Conservation (phyloP, 2,113 vertebrate species). For the Perca fluviatilis region DNA sequence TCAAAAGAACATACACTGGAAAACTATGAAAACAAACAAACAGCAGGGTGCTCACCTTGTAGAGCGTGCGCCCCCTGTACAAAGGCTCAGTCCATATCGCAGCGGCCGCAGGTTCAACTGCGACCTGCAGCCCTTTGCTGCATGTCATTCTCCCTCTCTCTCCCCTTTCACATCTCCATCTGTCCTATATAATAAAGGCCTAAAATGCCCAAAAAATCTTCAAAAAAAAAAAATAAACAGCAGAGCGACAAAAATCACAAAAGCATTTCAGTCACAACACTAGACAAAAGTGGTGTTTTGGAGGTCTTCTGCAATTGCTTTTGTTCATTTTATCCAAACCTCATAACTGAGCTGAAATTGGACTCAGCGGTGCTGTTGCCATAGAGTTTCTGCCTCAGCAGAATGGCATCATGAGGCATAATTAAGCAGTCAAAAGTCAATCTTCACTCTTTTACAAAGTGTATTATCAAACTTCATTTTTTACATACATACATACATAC, state of each 20-base stretch:
- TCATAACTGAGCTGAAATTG: constrained; percentile 1
- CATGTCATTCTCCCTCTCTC: too few relatives aligned
- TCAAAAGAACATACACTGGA: not conserved
- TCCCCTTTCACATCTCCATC: too few relatives aligned
- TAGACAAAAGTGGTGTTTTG: too few relatives aligned
- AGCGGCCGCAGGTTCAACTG: too few relatives aligned
- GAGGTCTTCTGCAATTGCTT: not conserved
- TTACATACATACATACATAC: too few relatives aligned
- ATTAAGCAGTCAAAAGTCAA: constrained; percentile 15
- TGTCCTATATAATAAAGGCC: too few relatives aligned
- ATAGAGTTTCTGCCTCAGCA: constrained; percentile 21
- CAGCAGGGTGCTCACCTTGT: not conserved
- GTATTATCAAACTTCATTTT: too few relatives aligned
- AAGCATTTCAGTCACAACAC: not conserved
- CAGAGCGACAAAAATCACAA: not conserved
- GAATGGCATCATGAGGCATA: not conserved
- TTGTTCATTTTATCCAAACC: not conserved
- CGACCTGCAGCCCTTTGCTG: too few relatives aligned
- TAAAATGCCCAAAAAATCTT: too few relatives aligned
- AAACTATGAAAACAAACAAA: not conserved
- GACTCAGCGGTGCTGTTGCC: constrained; percentile 9
- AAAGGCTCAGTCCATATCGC: too few relatives aligned
- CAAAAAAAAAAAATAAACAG: not conserved
- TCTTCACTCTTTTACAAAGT: not conserved
- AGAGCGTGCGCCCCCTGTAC: too few relatives aligned